Evolutionary conservation across 2,113 vertebrate genomes (phyloP).

Genomic region (Arizona elegans): DNA sequence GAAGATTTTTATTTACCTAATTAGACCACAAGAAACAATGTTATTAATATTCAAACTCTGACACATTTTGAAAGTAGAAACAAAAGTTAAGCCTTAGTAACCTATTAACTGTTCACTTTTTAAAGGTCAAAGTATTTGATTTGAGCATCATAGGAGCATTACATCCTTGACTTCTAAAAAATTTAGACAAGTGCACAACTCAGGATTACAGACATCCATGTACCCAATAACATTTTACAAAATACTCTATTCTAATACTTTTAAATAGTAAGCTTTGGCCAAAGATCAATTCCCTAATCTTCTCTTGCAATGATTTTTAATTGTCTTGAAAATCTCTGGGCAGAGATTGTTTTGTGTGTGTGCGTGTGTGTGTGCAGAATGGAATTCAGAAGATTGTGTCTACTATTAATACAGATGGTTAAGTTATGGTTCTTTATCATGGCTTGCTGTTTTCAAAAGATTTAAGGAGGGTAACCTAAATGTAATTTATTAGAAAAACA

Average conservation of each 20-base stretch:
- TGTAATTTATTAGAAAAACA: background rate
- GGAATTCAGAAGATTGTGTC: background rate
- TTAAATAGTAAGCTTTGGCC: background rate
- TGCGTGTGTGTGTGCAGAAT: background rate
- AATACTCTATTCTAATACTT: background rate
- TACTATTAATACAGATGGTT: background rate
- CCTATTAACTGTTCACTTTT: slow-evolving; percentile 20
- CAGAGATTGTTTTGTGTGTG: background rate
- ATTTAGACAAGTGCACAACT: background rate
- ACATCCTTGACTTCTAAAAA: background rate
- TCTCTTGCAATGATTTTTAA: background rate
- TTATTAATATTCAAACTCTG: slow-evolving; percentile 24
- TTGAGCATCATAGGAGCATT: background rate
- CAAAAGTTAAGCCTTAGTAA: slow-evolving; percentile 14
- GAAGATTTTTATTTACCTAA: slow-evolving; percentile 46
- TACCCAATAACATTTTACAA: background rate
- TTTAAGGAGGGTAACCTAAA: background rate
- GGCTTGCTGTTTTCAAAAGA: background rate
- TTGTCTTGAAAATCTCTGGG: background rate
- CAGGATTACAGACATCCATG: background rate
- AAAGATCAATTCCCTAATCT: background rate
- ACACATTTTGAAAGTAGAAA: slow-evolving; percentile 22
- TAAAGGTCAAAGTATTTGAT: slow-evolving; percentile 7
- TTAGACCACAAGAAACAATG: slow-evolving; percentile 44
- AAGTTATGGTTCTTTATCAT: background rate